Evolutionary conservation across 1,140 invertebrate species (phyloP), one percentile per base, ranked within the genome.

Genomic region (Drusus annulatus): DNA sequence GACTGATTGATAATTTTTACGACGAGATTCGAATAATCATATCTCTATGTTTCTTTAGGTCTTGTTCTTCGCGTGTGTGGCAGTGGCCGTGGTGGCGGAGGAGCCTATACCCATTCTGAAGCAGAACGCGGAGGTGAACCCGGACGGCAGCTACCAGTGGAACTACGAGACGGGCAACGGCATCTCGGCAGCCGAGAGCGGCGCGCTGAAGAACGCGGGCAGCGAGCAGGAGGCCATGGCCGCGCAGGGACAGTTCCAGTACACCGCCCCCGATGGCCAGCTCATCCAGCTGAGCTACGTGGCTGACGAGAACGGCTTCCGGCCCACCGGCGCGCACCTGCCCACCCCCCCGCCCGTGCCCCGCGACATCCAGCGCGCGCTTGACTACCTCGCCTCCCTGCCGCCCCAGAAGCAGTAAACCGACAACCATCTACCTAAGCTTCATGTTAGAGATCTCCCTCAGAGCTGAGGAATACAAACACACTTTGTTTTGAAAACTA

Each of bases 341-440:
- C 93, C 93, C 19, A 94, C 93, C 1, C 91, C 94, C 1, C 94
- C 94, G 0, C 93, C 94, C 15, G 91, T 94, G 50, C 94, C 94
- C 4, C 91, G 91, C 78, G 94, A 93, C 8, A 95, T 95, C 79
- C 90, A 90, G 80, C 91, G 90, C 80, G 91, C 93, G 28, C 86
- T 93, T 10, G 91, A 91, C 17, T 91, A 89, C 84, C 86, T 91
- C 16, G 89, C 88, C 5, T 88, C 90, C 3, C 85, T 91, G 51
- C 92, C 91, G 0, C 87, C 86, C n/a, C 84, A 85, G 54, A 25
- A 25, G 31, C 62, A 63, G 62, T 31, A 63, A 31, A 16, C 10
- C n/a, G n/a, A 21, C 19, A n/a, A 56, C 19, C n/a, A 28, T 56
- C 19, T 8, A 1, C 8, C 36, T 45, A 10, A 10, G 0, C 10